These are phyloP conservation scores for Drosophila neonasuta DNA, from an alignment of 2,888 invertebrate genomes.

Conservation along the genomic window DNA sequence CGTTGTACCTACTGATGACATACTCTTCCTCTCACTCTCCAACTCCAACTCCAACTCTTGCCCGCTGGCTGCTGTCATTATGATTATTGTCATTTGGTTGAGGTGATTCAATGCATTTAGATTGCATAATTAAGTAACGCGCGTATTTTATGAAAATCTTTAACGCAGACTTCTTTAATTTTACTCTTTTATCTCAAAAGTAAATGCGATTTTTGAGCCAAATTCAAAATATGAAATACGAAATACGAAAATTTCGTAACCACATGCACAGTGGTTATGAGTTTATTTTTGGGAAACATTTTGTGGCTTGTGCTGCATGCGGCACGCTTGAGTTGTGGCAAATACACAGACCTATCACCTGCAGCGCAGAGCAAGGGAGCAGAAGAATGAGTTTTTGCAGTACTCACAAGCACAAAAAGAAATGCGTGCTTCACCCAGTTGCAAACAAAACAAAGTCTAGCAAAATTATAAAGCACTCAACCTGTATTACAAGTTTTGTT, in stretches of 20 bases:
- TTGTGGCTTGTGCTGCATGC: neutral
- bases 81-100: conserved; percentile 76
- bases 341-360: neutral
- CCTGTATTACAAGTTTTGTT: conserved; percentile 48
- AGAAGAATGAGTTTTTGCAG: neutral
- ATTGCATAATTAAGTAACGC: conserved; percentile 73
- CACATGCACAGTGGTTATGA: too few species aligned
- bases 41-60: conserved; percentile 9
- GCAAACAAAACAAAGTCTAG: conserved; percentile 34
- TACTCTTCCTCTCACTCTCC: conserved; percentile 1
- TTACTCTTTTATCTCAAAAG: neutral
- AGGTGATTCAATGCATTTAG: conserved; percentile 78
- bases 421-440: conserved; percentile 48
- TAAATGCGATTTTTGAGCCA: neutral
- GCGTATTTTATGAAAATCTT: conserved; percentile 45
- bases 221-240: too few species aligned
- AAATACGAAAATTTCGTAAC: too few species aligned
- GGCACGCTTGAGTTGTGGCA: neutral
- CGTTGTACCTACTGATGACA: conserved; percentile 46
- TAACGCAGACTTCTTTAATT: conserved; percentile 3
- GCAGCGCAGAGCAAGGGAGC: neutral
- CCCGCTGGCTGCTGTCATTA: conserved; percentile 57
- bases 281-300: too few species aligned
- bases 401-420: neutral
- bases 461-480: conserved; percentile 51